Conservation (phyloP, 2,113 vertebrate genomes). For the Psammodynastes pulverulentus region DNA sequence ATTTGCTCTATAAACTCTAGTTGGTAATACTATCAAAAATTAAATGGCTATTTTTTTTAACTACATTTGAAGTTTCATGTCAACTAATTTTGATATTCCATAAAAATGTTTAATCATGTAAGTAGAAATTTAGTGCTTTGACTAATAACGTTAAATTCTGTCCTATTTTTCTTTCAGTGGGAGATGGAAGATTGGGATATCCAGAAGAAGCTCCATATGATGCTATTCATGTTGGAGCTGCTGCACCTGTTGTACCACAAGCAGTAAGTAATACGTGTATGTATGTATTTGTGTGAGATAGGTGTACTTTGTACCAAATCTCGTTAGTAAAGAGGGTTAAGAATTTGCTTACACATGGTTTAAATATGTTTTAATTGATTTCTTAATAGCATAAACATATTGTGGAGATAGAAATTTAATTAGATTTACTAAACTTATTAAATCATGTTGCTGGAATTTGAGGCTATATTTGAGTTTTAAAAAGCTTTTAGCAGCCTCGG, state of each 20-base stretch:
- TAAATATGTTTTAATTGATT: not conserved
- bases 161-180: constrained; percentile 80
- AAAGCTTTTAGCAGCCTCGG: not conserved
- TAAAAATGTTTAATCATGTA: not conserved
- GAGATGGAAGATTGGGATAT: constrained; percentile 89
- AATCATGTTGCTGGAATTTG: not conserved
- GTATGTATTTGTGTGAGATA: constrained; percentile 16
- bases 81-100: not conserved
- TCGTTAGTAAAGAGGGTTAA: constrained; percentile 4
- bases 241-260: constrained; percentile 90
- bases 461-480: not conserved
- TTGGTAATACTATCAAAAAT: not conserved
- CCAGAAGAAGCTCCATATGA: constrained; percentile 91
- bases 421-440: not conserved
- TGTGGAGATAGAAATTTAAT: not conserved
- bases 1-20: not conserved
- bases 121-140: not conserved
- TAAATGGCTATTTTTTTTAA: not conserved
- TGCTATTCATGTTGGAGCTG: constrained; percentile 96
- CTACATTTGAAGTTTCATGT: not conserved
- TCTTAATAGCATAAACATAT: not conserved
- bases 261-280: constrained; percentile 77
- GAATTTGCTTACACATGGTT: not conserved
- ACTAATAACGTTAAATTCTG: not conserved
- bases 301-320: constrained; percentile 12